Evolutionary conservation across 2,113 vertebrate genomes (phyloP).

Genomic region (Petaurus breviceps): DNA sequence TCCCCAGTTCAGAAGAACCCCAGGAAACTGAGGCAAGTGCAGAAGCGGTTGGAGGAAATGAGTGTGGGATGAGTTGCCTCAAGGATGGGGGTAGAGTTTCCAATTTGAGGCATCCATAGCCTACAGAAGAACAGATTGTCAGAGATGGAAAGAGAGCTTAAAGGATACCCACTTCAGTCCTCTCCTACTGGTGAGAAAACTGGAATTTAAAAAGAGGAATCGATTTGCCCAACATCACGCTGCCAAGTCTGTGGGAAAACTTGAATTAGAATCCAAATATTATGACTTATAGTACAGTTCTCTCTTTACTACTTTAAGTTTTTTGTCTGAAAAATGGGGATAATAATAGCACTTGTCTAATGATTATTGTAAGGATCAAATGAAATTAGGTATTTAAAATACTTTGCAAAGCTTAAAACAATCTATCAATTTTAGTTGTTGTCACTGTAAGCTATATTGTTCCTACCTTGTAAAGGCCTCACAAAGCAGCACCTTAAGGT

Average conservation of each 20-base stretch:
- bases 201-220: background rate
- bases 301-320: background rate
- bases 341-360: background rate
- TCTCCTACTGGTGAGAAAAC: background rate
- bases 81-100: background rate
- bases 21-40: background rate
- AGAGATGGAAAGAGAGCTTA: background rate
- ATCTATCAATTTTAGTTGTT: background rate
- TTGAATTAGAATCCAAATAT: background rate
- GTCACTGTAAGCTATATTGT: background rate
- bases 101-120: background rate
- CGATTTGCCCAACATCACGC: background rate
- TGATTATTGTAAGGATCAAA: background rate
- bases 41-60: background rate
- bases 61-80: background rate
- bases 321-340: background rate
- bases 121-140: background rate
- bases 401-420: background rate
- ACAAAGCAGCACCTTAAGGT: background rate
- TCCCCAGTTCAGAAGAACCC: background rate
- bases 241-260: background rate
- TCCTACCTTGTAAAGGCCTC: background rate
- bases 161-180: background rate
- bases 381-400: background rate
- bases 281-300: background rate